Percentiles rank a stretch among this genome's conserved stretches.
Evolutionary conservation across 2,113 vertebrate species (phyloP).

Genomic region (Pedionomus torquatus): DNA sequence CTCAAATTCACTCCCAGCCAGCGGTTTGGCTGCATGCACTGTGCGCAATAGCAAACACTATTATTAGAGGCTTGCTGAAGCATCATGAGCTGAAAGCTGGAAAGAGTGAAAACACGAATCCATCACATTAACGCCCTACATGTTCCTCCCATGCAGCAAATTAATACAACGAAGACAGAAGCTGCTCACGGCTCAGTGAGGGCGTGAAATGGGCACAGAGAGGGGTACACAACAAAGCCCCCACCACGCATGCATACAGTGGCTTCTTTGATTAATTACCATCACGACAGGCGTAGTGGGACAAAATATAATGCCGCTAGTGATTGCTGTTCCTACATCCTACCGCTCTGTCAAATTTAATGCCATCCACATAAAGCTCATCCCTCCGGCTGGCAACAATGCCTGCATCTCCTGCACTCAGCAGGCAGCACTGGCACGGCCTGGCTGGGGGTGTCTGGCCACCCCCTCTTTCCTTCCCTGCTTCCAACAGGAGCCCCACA

Average conservation of each 20-base stretch:
- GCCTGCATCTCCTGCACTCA: not conserved
- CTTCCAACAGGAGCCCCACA: not conserved
- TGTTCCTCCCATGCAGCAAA: constrained; percentile 23
- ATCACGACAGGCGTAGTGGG: not conserved
- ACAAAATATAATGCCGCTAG: not conserved
- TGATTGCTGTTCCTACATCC: not conserved
- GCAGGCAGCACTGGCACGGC: accelerated
- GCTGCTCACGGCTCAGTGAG: not conserved
- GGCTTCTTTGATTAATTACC: not conserved
- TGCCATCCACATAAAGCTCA: not conserved
- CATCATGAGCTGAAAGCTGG: not conserved
- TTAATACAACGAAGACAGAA: not conserved
- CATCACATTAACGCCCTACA: not conserved
- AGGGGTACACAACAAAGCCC: not conserved
- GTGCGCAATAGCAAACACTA: not conserved
- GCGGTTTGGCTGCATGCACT: not conserved
- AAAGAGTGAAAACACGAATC: not conserved
- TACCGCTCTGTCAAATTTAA: not conserved
- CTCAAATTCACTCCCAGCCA: not conserved
- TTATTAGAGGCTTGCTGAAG: not conserved
- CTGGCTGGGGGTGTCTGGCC: accelerated
- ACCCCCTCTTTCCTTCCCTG: not conserved
- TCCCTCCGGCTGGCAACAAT: not conserved
- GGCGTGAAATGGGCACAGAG: not conserved
- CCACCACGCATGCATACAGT: not conserved